Percentiles rank a stretch among this genome's conserved stretches.
These are phyloP conservation scores for Colletes collaris DNA, from an alignment of 2,888 invertebrate species.

Conservation along the genomic window DNA sequence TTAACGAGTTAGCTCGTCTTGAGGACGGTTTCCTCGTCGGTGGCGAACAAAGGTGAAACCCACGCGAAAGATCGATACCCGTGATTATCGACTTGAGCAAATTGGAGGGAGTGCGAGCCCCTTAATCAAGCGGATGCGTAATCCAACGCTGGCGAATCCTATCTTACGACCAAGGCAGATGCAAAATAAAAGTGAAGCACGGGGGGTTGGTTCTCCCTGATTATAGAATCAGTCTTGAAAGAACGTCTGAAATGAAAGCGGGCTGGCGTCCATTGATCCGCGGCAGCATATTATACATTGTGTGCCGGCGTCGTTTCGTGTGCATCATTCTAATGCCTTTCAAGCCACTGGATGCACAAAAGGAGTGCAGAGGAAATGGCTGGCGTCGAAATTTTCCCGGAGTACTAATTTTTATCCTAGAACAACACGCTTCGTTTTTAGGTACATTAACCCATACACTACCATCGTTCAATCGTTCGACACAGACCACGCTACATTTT, in stretches of 20 bases:
- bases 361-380: not conserved
- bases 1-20: conserved; percentile 49
- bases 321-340: not conserved
- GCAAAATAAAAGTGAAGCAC: conserved; percentile 24
- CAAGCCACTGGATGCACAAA: not conserved
- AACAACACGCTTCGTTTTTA: too few relatives aligned
- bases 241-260: conserved; percentile 32
- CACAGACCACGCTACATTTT: too few relatives aligned
- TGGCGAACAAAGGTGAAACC: conserved; percentile 44
- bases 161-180: conserved; percentile 7
- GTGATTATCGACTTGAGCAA: conserved; percentile 57
- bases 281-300: conserved; percentile 9
- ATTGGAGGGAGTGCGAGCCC: conserved; percentile 45
- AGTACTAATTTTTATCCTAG: not conserved
- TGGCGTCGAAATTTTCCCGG: not conserved
- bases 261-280: conserved; percentile 37
- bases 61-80: conserved; percentile 53
- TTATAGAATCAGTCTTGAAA: conserved; percentile 36
- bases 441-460: too few relatives aligned
- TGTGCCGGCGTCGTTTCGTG: not conserved
- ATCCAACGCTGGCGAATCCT: conserved; percentile 22
- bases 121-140: conserved; percentile 57
- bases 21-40: conserved; percentile 14
- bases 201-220: conserved; percentile 21
- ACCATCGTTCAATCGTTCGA: too few relatives aligned